These are phyloP conservation scores for Mermis nigrescens DNA, from an alignment of 2,888 invertebrate species.

Conservation along the genomic window DNA sequence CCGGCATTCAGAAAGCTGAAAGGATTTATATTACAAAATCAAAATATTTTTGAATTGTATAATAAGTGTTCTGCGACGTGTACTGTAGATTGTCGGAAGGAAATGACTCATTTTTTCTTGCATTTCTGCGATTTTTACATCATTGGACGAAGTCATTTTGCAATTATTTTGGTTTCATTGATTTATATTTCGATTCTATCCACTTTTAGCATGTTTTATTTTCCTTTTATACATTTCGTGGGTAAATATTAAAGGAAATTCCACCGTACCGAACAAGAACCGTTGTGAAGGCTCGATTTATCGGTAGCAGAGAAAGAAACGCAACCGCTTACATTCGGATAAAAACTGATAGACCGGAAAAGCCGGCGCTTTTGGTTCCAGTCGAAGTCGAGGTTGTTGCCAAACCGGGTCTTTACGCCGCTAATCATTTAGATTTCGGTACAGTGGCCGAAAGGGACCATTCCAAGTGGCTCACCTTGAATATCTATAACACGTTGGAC, in stretches of 20 bases:
- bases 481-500: conserved; percentile 49
- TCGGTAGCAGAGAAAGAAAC: conserved; percentile 45
- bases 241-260: conserved; percentile 46
- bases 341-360: conserved; percentile 43
- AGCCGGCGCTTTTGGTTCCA: conserved; percentile 50
- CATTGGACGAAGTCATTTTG: no score
- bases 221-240: not conserved
- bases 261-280: conserved; percentile 68
- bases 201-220: not conserved
- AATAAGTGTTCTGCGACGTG: no score
- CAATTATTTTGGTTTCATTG: no score
- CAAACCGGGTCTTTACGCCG: conserved; percentile 51
- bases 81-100: no score
- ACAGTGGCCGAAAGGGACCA: conserved; percentile 50
- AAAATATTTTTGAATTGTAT: no score
- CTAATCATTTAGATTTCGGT: conserved; percentile 63
- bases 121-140: no score
- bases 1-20: no score
- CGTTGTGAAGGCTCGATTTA: conserved; percentile 63
- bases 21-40: no score
- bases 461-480: conserved; percentile 45
- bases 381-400: conserved; percentile 56
- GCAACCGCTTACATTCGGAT: conserved; percentile 65
- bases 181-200: not conserved
- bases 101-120: no score